Base-by-base conservation (phyloP, 2,888 invertebrate genomes). In the Phlogophora meticulosa region DNA sequence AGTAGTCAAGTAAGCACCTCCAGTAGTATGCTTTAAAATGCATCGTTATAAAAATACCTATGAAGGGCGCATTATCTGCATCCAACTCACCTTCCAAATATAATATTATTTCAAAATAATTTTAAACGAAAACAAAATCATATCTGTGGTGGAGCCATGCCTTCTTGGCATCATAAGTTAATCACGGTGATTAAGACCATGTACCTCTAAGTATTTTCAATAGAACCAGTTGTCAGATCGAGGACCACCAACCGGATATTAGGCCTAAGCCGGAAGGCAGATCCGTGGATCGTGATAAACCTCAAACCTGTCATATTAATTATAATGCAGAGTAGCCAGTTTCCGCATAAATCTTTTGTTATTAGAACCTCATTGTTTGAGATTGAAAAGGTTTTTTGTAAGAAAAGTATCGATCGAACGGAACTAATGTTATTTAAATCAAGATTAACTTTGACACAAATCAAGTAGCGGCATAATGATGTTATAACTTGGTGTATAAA, bases 191-290 rank as follows among this genome's bases (percentile, higher is more conserved):
- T 42, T n/a, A 42, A n/a, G 10, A 13, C 13, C 7, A 17, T 13
- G 17, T 24, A 24, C 28, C 28, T 49, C 4, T 7, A 1, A 28
- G 2, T 7, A 28, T 38, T 71, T 32, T 15, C 15, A 15, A 17
- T 32, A 55, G 11, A 45, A 20, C 17, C 2, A 40, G 2, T 17
- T 87, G 84, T 83, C 83, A 78, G 68, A 83, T 84, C 63, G 83
- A 87, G 86, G 89, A 88, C 15, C 28, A 28, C 22, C 28, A 36
- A n/a, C 74, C 84, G 87, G 85, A 88, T 87, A 88, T 90, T 87
- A 84, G 63, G 79, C 81, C 81, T 79, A 76, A 84, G 78, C 80
- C 72, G 65, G 63, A 69, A 74, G 57, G 51, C 67, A 61, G 72
- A 80, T 66, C 73, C 67, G 42, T 74, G 62, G 28, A 70, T 75